Evolutionary conservation across 64 coral and sea anemone species (phyloP).

Genomic region (Astreopora myriophthalma): DNA sequence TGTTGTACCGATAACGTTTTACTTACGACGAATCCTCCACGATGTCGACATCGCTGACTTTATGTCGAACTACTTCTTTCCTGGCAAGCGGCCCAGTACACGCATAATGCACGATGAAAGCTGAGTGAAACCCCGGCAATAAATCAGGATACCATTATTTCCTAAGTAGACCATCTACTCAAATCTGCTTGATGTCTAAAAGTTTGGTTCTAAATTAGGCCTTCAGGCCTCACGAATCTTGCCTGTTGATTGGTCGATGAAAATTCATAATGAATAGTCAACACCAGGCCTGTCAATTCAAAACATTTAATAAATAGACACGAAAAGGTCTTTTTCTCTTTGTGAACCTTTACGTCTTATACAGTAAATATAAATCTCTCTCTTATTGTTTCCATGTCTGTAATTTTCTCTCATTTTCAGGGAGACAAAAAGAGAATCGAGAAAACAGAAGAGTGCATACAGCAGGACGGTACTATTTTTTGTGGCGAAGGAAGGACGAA

Average conservation of each 20-base stretch:
- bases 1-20: background rate
- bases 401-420: too few species aligned
- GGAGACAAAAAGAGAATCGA: too few species aligned
- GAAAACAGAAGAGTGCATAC: too few species aligned
- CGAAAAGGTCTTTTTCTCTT: background rate
- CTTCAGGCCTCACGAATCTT: background rate
- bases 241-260: background rate
- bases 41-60: background rate
- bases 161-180: background rate
- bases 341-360: too few species aligned
- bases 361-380: too few species aligned
- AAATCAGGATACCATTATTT: background rate
- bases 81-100: background rate
- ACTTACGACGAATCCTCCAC: slow-evolving; percentile 27
- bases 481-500: too few species aligned
- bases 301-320: background rate
- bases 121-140: background rate
- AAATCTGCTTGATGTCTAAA: background rate
- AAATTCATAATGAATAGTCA: background rate
- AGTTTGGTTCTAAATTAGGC: background rate
- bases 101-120: background rate
- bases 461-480: too few species aligned
- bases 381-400: too few species aligned
- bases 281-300: background rate
- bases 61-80: background rate